A percentile compares a stretch with the other conserved stretches of the same genome.
These are phyloP conservation scores for Mastigias papua DNA, from an alignment of 30 jellyfish, hydroid and myxozoan species.

Conservation along the genomic window DNA sequence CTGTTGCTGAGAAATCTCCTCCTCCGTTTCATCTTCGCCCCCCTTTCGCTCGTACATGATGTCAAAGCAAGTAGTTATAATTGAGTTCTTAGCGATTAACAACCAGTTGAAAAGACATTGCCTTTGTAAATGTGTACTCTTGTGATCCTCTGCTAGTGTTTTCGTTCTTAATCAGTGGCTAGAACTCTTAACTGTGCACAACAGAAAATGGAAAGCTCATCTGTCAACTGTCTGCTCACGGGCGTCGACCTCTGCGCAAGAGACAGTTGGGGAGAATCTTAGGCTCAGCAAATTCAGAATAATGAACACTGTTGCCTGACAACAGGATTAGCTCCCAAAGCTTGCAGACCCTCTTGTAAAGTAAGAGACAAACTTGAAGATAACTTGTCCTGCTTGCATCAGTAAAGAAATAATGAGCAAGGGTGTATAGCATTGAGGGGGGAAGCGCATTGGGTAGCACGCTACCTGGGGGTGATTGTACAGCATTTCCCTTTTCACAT, in stretches of 20 bases:
- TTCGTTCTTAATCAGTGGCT: neutral
- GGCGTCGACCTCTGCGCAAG: too few species aligned
- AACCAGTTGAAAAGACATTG: neutral
- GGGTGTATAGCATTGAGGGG: too few species aligned
- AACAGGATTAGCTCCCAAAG: neutral
- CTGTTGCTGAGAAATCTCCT: too few species aligned
- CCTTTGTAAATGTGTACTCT: neutral
- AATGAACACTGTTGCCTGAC: neutral
- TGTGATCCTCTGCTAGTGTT: neutral
- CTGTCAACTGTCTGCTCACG: neutral
- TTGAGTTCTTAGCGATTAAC: neutral
- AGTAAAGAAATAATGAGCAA: neutral
- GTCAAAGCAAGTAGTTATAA: neutral
- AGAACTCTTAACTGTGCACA: too few species aligned
- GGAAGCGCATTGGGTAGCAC: too few species aligned
- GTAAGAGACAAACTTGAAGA: too few species aligned
- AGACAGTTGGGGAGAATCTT: neutral
- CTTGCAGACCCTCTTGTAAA: neutral
- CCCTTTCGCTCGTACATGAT: neutral
- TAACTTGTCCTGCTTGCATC: too few species aligned
- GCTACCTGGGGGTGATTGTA: too few species aligned
- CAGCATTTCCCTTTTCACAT: too few species aligned
- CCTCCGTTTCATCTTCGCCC: too few species aligned
- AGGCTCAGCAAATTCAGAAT: neutral
- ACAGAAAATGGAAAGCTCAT: too few species aligned